A percentile compares a stretch with the other conserved stretches of the same genome.
Evolutionary conservation across 1,140 invertebrate genomes (phyloP).

Genomic region (Sitobion miscanthi): DNA sequence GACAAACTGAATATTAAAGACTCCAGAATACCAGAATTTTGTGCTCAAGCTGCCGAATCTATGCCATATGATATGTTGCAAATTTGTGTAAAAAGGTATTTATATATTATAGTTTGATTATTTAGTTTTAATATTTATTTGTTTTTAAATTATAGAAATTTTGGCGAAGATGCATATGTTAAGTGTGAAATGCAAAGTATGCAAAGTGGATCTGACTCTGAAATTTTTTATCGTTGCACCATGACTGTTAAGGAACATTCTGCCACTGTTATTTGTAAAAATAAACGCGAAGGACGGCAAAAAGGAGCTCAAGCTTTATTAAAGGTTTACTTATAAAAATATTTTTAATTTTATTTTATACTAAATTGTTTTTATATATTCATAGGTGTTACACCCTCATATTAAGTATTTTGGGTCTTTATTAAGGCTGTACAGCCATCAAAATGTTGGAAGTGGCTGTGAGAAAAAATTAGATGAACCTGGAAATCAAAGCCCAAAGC

Average conservation of each 20-base stretch:
- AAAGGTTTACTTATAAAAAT: constrained; percentile 65
- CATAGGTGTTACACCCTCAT: constrained; percentile 80
- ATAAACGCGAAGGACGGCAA: constrained; percentile 96
- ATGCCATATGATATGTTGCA: constrained; percentile 91
- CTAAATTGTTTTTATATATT: not conserved
- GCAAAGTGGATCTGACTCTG: constrained; percentile 78
- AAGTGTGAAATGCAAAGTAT: constrained; percentile 64
- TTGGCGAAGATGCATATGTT: constrained; percentile 65
- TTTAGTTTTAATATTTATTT: not conserved
- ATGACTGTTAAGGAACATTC: constrained; percentile 93
- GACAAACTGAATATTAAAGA: constrained; percentile 93
- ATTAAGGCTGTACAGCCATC: constrained; percentile 88
- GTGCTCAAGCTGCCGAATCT: constrained; percentile 91
- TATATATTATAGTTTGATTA: not conserved
- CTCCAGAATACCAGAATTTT: constrained; percentile 90
- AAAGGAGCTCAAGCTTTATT: constrained; percentile 91
- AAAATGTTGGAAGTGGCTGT: constrained; percentile 88
- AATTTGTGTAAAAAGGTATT: constrained; percentile 82
- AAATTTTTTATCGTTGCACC: constrained; percentile 91
- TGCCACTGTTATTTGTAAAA: constrained; percentile 85
- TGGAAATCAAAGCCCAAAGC: constrained; percentile 84
- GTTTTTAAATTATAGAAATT: constrained; percentile 10
- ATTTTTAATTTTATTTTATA: not conserved
- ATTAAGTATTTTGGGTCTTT: constrained; percentile 92
- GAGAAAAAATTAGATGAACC: constrained; percentile 94